Base-by-base conservation (phyloP, 2,888 invertebrate species). In the Phlogophora meticulosa region DNA sequence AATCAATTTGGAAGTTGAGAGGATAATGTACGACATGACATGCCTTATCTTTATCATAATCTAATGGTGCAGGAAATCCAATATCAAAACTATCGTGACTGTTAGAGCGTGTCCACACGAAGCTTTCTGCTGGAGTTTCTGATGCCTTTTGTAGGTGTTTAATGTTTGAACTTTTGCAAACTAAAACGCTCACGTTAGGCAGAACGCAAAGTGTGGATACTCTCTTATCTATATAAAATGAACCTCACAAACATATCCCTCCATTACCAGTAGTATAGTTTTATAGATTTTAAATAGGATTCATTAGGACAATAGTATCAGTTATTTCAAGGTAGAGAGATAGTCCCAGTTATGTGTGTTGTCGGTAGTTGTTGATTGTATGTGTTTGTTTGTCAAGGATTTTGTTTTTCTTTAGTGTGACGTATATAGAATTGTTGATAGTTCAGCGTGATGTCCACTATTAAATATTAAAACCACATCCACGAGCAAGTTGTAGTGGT, bases 1-100 rank as follows among this genome's bases (percentile, higher is more conserved):
- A 55, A 76, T 72, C 61, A 32, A 72, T 72, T 77, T 20, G 51
- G 67, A 34, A 43, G 58, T 15, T 13, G 13, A 38, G 46, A 40
- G 43, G 53, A 65, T 76, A 59, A 75, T 76, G 61, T 76, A 66
- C 43, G 42, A 51, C 61, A 72, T 61, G 76, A 48, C 51, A 72
- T 62, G 60, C 55, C 40, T 72, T 76, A 76, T 62, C 64, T 46
- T 11, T 70, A 65, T 4, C 34, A 24, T 28, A 43, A 56, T 55
- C 43, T 58, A 67, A 59, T 58, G 46, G 67, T 65, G 74, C 76
- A 45, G 46, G 10, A 70, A 65, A 71, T 57, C 10, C 65, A 75
- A 76, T 71, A 59, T n/a, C 55, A 71, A 74, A 51, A 20, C 24
- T 36, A 70, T 64, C 38, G 74, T 76, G 75, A 40, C 0, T 32